Evolutionary conservation across 23 tunicate genomes (phyloP).

Genomic region (Phallusia fumigata): DNA sequence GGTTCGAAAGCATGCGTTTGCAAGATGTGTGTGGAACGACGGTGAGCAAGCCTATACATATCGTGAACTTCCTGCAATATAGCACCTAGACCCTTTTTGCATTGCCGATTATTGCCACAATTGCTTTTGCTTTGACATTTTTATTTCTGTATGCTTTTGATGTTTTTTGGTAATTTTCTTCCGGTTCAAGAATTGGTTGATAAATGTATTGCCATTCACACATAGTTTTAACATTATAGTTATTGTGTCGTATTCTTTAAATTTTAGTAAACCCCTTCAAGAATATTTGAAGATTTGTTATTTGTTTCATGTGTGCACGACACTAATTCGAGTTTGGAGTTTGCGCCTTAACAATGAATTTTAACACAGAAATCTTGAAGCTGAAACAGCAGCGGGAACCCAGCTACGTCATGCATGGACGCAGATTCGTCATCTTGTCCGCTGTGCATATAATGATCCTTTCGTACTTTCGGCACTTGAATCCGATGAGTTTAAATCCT

Average conservation of each 20-base stretch:
- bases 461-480: conserved; percentile 18
- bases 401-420: conserved; percentile 62
- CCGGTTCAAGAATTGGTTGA: too few species aligned
- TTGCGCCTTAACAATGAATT: too few species aligned
- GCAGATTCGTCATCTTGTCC: conserved; percentile 39
- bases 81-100: too few species aligned
- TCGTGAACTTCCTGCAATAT: too few species aligned
- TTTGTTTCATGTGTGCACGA: conserved; percentile 23
- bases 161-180: too few species aligned
- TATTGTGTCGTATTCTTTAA: conserved; percentile 35
- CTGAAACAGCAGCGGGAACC: conserved; percentile 20
- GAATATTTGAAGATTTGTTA: conserved; percentile 23
- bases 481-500: conserved; percentile 45
- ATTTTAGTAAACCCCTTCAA: conserved; percentile 44
- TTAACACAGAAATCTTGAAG: conserved; percentile 28
- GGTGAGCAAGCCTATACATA: not conserved
- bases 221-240: conserved; percentile 41
- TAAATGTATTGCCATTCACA: too few species aligned
- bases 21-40: conserved; percentile 19
- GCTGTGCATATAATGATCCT: conserved; percentile 51
- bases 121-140: too few species aligned
- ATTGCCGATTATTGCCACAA: too few species aligned
- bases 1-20: conserved; percentile 18
- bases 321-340: not conserved
- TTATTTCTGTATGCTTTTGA: too few species aligned